phyloP scores from a whole-genome alignment of 2,113 vertebrate species.

The Calypte anna region DNA sequence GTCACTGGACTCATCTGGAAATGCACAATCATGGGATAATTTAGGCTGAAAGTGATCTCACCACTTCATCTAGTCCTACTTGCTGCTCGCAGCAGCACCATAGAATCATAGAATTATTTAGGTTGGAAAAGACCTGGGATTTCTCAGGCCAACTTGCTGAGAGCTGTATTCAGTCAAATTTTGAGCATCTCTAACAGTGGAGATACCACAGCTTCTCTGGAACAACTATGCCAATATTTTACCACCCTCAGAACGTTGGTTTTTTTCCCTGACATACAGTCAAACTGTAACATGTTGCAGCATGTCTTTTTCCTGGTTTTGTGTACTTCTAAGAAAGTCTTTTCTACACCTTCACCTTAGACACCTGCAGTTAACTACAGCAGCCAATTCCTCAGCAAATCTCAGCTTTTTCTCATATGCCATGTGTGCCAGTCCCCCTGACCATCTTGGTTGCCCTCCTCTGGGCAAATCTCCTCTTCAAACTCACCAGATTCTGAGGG shows the following conservation, averaged over 20 bases:
- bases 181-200: background rate
- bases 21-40: background rate
- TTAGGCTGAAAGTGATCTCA: background rate
- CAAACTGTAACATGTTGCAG: background rate
- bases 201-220: background rate
- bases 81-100: background rate
- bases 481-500: background rate
- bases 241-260: background rate
- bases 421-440: background rate
- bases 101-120: background rate
- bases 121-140: background rate
- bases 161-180: background rate
- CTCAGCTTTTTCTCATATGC: background rate
- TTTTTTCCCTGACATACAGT: background rate
- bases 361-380: background rate
- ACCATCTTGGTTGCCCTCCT: background rate
- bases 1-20: background rate
- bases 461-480: background rate
- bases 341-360: background rate
- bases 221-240: background rate
- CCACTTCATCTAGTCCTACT: background rate
- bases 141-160: background rate
- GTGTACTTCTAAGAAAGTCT: background rate
- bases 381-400: background rate
- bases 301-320: background rate